Percentiles rank a stretch among this genome's conserved stretches.
Conservation (phyloP, 92 coral and sea anemone genomes). For the Epizoanthus scotinus region DNA sequence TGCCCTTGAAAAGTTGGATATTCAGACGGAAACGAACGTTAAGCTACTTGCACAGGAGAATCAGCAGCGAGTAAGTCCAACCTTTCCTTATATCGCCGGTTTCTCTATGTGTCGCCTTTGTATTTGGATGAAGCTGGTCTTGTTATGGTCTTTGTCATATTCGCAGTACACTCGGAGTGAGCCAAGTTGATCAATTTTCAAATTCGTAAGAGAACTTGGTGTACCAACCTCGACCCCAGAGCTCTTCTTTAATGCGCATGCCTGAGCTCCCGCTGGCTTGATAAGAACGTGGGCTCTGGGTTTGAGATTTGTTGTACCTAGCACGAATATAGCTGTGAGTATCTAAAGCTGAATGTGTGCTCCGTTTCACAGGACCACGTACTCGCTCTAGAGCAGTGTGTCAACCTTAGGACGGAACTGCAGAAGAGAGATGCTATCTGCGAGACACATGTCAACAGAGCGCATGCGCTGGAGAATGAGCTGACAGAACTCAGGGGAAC, state of each 20-base stretch:
- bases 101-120: background rate
- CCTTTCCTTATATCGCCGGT: background rate
- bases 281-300: no score
- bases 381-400: conserved; percentile 85
- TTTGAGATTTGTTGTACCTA: no score
- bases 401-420: conserved; percentile 77
- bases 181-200: no score
- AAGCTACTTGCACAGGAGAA: conserved; percentile 84
- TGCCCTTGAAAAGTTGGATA: conserved; percentile 86
- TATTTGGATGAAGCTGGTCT: background rate
- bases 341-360: background rate
- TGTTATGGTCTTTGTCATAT: background rate
- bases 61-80: conserved; percentile 60
- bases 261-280: no score
- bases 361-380: conserved; percentile 61
- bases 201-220: no score
- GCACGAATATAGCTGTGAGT: no score
- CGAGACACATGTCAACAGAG: conserved; percentile 80
- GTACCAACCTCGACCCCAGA: no score
- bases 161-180: background rate
- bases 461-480: conserved; percentile 65
- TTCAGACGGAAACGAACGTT: conserved; percentile 90
- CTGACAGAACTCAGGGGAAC: conserved; percentile 67
- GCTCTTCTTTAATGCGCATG: no score
- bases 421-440: conserved; percentile 73